Conservation (phyloP, 2,113 vertebrate species). For the Australoheros scitulus region DNA sequence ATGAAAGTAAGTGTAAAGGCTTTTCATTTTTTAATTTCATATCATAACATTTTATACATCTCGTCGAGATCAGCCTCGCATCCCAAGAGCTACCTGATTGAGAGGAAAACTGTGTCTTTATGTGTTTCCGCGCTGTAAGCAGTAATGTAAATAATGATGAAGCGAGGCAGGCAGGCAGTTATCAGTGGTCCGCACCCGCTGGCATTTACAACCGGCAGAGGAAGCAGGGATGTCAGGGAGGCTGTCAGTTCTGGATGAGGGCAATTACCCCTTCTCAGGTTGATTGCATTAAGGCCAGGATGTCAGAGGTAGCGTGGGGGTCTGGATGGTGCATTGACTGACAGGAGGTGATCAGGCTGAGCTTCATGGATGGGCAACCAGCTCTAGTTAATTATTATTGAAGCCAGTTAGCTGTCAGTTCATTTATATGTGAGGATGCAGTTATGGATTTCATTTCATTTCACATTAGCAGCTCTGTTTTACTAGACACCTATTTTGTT, state of each 20-base stretch:
- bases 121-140: slow-evolving; percentile 73
- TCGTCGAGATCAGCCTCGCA: background rate
- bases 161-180: slow-evolving; percentile 78
- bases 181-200: slow-evolving; percentile 73
- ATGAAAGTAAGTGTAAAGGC: background rate
- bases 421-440: slow-evolving; percentile 30
- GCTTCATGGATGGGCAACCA: slow-evolving; percentile 61
- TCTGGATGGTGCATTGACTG: slow-evolving; percentile 69
- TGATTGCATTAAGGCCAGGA: slow-evolving; percentile 84
- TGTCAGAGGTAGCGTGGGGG: slow-evolving; percentile 77
- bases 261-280: slow-evolving; percentile 83
- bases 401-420: slow-evolving; percentile 55
- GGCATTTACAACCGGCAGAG: slow-evolving; percentile 84
- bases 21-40: slow-evolving; percentile 14
- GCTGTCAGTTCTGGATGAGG: slow-evolving; percentile 81
- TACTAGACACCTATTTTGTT: background rate
- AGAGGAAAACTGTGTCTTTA: slow-evolving; percentile 55
- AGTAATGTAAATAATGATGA: slow-evolving; percentile 81
- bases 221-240: slow-evolving; percentile 85
- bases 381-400: slow-evolving; percentile 78
- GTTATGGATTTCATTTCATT: background rate
- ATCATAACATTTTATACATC: slow-evolving; percentile 24
- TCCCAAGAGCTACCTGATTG: slow-evolving; percentile 27
- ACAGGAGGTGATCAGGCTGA: slow-evolving; percentile 64
- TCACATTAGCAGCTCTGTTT: background rate